Evolutionary conservation across 2,797 vertebrate genomes (phyloP).

Genomic region (Kryptolebias ocellatus): DNA sequence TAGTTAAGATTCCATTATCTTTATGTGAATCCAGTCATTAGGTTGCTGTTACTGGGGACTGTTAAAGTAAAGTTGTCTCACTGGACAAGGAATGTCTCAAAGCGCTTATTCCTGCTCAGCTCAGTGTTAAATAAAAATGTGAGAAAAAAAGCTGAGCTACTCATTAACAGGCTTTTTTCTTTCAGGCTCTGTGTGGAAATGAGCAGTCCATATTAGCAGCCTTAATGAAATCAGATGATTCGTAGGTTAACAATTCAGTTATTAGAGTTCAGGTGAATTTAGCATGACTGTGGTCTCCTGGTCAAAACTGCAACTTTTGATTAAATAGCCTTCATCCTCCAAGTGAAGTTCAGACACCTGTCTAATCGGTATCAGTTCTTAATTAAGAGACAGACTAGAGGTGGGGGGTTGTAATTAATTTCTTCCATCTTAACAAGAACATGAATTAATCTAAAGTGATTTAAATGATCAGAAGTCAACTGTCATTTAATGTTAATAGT

Average conservation of each 20-base stretch:
- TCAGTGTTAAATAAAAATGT: neutral
- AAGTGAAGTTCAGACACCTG: too few species aligned
- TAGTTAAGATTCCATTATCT: conserved; percentile 1
- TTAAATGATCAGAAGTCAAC: too few species aligned
- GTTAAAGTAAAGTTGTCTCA: neutral
- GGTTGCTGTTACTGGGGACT: neutral
- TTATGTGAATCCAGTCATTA: conserved; percentile 1
- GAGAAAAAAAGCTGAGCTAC: neutral
- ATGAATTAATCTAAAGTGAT: too few species aligned
- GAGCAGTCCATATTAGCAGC: neutral
- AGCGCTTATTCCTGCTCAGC: neutral
- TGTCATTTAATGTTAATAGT: too few species aligned
- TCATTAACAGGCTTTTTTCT: conserved; percentile 6
- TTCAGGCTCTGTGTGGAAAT: neutral
- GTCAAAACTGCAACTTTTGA: too few species aligned
- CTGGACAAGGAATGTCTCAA: neutral
- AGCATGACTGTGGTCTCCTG: neutral
- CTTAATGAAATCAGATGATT: neutral
- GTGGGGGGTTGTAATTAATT: too few species aligned
- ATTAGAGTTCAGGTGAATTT: neutral
- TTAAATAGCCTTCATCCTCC: neutral
- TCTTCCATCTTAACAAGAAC: too few species aligned
- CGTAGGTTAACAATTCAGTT: conserved; percentile 1
- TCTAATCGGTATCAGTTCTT: too few species aligned
- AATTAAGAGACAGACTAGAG: too few species aligned